Evolutionary conservation across 2,888 invertebrate genomes (phyloP), one percentile per base, ranked within the genome.

Genomic region (Acheta domesticus): DNA sequence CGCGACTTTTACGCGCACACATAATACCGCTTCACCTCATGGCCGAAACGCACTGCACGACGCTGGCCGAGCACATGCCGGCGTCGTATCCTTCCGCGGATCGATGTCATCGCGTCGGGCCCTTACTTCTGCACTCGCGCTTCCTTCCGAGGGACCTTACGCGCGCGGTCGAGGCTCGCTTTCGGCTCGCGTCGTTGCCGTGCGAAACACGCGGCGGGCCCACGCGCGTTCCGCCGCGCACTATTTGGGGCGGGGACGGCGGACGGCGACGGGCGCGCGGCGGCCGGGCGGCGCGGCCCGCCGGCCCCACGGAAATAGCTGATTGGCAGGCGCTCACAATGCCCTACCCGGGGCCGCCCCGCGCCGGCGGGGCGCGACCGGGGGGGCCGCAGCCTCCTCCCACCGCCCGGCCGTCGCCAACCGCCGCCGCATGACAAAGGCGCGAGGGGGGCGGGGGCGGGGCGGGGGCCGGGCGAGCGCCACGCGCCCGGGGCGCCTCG

Each of bases 241-340:
- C 82, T 82, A 81, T 81, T 82, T 82, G 82, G 82, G 82, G 82
- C 82, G 82, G 80, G 50, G 77, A 81, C 82, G 79, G 75, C 81
- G 81, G 80, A 81, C 49, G 75, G 21, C 48, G 48, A 80, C 76
- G 49, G n/a, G 62, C n/a, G 74, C 23, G 80, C 79, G 79, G 48
- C 79, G 81, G 76, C 80, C 81, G 76, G 48, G 20, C 76, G 78
- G 82, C 74, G 78, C 81, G 82, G 78, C 80, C 82, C 75, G 80
- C 82, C 78, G 78, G 79, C 80, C 77, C 77, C 80, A 80, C 82
- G 79, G 81, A 80, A 80, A 80, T 80, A 81, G 82, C 82, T 82
- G 82, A 82, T 82, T 82, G 82, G 82, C 82, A 82, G 82, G 77
- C 80, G 81, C 81, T 79, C 80, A 81, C 80, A 80, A 81, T 81